phyloP scores from a whole-genome alignment of 2,797 vertebrate genomes.

The Halcyon leucocephala region DNA sequence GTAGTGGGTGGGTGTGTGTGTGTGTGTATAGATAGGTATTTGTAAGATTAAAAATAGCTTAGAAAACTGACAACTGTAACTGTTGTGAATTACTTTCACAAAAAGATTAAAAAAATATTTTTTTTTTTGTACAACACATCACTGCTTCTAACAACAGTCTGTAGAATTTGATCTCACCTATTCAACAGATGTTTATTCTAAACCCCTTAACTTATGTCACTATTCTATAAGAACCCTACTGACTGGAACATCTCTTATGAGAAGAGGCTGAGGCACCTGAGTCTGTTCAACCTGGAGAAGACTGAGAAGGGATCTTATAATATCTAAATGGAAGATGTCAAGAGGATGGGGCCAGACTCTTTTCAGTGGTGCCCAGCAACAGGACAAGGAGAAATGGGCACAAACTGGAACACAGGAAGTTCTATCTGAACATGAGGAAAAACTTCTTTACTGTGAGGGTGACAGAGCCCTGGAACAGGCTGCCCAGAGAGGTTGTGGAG shows the following conservation, averaged over 20 bases:
- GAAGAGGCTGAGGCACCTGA: neutral
- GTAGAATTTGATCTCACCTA: neutral
- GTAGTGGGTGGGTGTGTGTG: neutral
- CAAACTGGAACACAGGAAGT: neutral
- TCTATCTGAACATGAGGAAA: neutral
- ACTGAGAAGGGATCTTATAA: neutral
- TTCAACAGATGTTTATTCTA: constrained; percentile 17
- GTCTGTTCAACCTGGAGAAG: neutral
- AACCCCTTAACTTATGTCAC: neutral
- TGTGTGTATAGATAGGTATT: neutral
- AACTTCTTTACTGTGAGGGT: neutral
- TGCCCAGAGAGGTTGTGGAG: neutral
- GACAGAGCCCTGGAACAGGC: neutral
- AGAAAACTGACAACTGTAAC: neutral
- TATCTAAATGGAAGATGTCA: neutral
- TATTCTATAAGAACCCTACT: neutral
- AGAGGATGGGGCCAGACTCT: neutral
- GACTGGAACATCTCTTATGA: neutral
- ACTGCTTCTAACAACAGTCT: neutral
- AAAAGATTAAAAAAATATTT: neutral
- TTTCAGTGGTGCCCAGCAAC: neutral
- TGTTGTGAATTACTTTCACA: constrained; percentile 13
- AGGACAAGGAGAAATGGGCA: neutral
- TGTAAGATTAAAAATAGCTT: constrained; percentile 17
- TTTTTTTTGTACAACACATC: neutral